phyloP scores from a whole-genome alignment of 2,888 invertebrate species.

The Neoaliturus tenellus region DNA sequence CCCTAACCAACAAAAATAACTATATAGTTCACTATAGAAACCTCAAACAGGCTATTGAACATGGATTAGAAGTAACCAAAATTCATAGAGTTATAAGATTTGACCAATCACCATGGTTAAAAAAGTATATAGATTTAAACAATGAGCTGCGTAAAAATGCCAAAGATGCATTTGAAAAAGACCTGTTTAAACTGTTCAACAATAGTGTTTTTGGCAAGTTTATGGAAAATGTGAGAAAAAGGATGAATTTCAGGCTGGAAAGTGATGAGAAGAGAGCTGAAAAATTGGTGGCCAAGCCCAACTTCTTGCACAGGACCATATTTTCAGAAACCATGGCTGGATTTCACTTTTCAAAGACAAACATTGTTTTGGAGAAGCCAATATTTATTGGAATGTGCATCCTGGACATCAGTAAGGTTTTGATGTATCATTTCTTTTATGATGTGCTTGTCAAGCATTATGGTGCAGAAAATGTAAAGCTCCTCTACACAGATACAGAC shows the following conservation, averaged over 20 bases:
- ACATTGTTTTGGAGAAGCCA: conserved; percentile 60
- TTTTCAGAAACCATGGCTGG: conserved; percentile 53
- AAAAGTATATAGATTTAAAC: conserved; percentile 20
- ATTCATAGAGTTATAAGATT: conserved; percentile 68
- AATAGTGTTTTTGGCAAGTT: conserved; percentile 7
- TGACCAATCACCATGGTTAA: conserved; percentile 67
- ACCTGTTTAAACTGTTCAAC: conserved; percentile 16
- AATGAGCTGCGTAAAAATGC: background rate
- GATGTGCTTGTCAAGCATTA: conserved; percentile 14
- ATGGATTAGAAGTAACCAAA: conserved; percentile 23
- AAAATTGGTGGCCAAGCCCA: background rate
- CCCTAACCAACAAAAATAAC: conserved; percentile 65
- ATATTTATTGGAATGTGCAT: conserved; percentile 52
- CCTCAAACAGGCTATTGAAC: conserved; percentile 63
- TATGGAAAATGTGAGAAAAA: background rate
- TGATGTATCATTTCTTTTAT: conserved; percentile 56
- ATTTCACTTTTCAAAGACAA: conserved; percentile 11
- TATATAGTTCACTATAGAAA: conserved; percentile 67
- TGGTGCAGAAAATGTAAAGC: background rate
- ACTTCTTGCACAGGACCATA: conserved; percentile 42
- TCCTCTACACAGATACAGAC: conserved; percentile 42
- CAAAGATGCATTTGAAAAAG: conserved; percentile 20
- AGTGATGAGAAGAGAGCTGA: background rate
- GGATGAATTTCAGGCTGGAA: background rate
- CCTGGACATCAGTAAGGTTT: conserved; percentile 43